phyloP scores from a whole-genome alignment of 2,888 invertebrate species.

The Liodrosophila aerea region DNA sequence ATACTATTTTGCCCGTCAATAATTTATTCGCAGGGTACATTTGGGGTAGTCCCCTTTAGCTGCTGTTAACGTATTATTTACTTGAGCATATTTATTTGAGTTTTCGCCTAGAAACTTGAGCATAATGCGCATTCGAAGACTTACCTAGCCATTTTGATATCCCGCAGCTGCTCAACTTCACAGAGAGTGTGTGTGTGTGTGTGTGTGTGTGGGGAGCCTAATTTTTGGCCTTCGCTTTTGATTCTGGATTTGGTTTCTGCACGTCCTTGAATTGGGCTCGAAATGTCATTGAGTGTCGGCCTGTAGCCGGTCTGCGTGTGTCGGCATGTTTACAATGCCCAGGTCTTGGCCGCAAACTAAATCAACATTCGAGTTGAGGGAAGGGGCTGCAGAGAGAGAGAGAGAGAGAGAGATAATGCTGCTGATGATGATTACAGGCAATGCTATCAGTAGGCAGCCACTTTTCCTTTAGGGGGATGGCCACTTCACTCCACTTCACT shows the following conservation, averaged over 20 bases:
- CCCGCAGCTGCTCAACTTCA: slow-evolving; percentile 29
- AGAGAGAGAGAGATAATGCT: slow-evolving; percentile 35
- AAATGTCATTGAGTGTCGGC: slow-evolving; percentile 52
- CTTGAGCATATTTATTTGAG: background rate
- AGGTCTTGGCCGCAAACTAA: slow-evolving; percentile 53
- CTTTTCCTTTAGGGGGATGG: slow-evolving; percentile 36
- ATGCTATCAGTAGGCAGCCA: slow-evolving; percentile 45
- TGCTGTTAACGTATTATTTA: slow-evolving; percentile 6
- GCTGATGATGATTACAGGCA: slow-evolving; percentile 50
- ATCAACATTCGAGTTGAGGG: slow-evolving; percentile 48
- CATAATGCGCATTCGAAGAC: slow-evolving; percentile 16
- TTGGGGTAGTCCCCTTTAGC: background rate
- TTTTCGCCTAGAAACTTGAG: background rate
- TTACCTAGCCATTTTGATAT: slow-evolving; percentile 53
- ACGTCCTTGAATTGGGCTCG: slow-evolving; percentile 51
- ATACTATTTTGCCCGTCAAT: no score
- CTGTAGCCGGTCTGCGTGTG: background rate
- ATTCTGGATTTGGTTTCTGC: slow-evolving; percentile 5
- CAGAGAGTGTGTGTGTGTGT: background rate
- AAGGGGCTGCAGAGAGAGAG: background rate
- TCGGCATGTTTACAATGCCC: slow-evolving; percentile 56
- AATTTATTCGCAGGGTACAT: slow-evolving; percentile 1
- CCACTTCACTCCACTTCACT: no score
- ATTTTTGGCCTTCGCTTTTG: slow-evolving; percentile 40
- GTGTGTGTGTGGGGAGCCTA: slow-evolving; percentile 7